Evolutionary conservation across 2,888 invertebrate genomes (phyloP).

Genomic region (Trichogramma dendrolimi): DNA sequence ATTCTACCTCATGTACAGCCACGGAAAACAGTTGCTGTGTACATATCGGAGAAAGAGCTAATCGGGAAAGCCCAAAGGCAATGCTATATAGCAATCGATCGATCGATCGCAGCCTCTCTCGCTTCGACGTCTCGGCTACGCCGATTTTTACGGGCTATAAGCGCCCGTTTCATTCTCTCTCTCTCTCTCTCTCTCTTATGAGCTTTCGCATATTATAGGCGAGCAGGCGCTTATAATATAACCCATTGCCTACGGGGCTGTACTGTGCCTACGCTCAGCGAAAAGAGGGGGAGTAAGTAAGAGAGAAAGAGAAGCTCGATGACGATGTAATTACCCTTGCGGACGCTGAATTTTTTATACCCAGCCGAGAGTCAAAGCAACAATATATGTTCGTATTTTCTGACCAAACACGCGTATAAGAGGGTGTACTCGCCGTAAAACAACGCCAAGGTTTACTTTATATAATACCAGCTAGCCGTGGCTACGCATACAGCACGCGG

Average conservation of each 20-base stretch:
- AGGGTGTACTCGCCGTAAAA: constrained; percentile 22
- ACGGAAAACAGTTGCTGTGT: too few relatives aligned
- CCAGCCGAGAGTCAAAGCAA: constrained; percentile 54
- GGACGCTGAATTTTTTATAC: constrained; percentile 62
- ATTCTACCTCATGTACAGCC: too few relatives aligned
- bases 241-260: constrained; percentile 40
- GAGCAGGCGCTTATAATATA: constrained; percentile 5
- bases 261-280: constrained; percentile 34
- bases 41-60: constrained; percentile 26
- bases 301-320: constrained; percentile 43
- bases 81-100: constrained; percentile 1
- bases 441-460: too few relatives aligned
- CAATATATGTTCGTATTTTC: constrained; percentile 65
- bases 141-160: neutral
- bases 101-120: neutral
- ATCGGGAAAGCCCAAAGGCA: constrained; percentile 29
- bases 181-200: constrained; percentile 3
- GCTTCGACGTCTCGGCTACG: neutral
- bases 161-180: neutral
- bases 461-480: too few relatives aligned
- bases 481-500: too few relatives aligned
- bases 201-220: neutral
- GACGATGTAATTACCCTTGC: constrained; percentile 58
- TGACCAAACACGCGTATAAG: constrained; percentile 58
- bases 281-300: too few relatives aligned